Evolutionary conservation across 2,888 invertebrate species (phyloP).

Genomic region (Eupithecia exiguata): DNA sequence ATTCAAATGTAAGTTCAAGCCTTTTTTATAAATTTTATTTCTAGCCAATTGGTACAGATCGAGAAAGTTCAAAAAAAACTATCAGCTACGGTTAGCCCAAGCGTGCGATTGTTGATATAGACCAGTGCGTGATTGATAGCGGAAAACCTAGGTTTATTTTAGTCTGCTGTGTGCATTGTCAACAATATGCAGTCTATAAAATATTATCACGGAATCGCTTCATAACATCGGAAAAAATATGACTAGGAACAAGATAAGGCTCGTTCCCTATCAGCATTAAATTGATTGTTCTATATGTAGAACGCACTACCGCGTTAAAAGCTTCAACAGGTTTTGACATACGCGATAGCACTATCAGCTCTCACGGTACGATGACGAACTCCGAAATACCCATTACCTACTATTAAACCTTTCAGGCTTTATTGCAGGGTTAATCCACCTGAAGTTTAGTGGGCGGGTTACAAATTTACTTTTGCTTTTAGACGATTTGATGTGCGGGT

Average conservation of each 20-base stretch:
- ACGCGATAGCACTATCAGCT: constrained; percentile 59
- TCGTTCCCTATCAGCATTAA: constrained; percentile 30
- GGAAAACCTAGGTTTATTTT: not conserved
- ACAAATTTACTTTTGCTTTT: constrained; percentile 41
- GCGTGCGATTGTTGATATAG: too few relatives aligned
- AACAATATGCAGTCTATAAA: not conserved
- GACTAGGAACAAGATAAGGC: constrained; percentile 21
- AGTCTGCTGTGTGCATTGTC: not conserved
- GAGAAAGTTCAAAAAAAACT: too few relatives aligned
- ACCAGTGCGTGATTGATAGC: too few relatives aligned
- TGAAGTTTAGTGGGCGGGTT: constrained; percentile 58
- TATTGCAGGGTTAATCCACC: constrained; percentile 59
- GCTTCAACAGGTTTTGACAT: constrained; percentile 44
- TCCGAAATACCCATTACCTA: constrained; percentile 65
- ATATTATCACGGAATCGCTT: not conserved
- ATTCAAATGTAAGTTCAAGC: too few relatives aligned
- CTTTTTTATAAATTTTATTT: too few relatives aligned
- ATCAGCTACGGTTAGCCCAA: too few relatives aligned
- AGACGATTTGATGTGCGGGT: constrained; percentile 30
- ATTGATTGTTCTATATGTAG: constrained; percentile 39
- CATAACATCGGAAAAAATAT: constrained; percentile 1
- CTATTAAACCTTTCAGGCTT: constrained; percentile 69
- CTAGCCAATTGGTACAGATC: not conserved
- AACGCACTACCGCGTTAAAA: constrained; percentile 49
- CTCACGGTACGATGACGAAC: constrained; percentile 54